phyloP scores from a whole-genome alignment of 2,888 invertebrate genomes.

The Hyles lineata region DNA sequence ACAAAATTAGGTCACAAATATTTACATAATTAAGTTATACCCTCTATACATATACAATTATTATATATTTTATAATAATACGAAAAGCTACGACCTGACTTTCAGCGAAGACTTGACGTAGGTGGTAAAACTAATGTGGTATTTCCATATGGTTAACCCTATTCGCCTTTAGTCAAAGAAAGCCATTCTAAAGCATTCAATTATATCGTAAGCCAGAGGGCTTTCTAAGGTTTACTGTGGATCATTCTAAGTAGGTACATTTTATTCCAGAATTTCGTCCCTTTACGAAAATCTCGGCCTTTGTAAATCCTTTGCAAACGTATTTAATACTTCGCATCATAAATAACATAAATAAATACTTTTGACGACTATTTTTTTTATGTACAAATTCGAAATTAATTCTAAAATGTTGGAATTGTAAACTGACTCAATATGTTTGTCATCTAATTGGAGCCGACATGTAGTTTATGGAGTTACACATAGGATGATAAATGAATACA shows the following conservation, averaged over 20 bases:
- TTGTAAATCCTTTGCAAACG: constrained; percentile 49
- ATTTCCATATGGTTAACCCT: constrained; percentile 35
- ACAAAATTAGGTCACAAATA: too few relatives aligned
- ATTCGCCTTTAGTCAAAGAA: constrained; percentile 31
- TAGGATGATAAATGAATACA: too few relatives aligned
- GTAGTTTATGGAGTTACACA: too few relatives aligned
- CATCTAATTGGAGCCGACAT: too few relatives aligned
- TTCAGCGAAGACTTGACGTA: neutral
- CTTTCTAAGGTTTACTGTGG: constrained; percentile 41
- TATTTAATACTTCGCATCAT: constrained; percentile 40
- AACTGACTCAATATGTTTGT: too few relatives aligned
- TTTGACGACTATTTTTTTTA: neutral
- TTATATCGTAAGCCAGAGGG: constrained; percentile 37
- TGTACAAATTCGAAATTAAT: neutral
- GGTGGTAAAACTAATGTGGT: constrained; percentile 7
- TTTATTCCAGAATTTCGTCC: constrained; percentile 49
- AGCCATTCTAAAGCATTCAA: constrained; percentile 37
- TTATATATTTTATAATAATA: too few relatives aligned
- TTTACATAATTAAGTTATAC: too few relatives aligned
- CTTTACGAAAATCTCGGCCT: constrained; percentile 46
- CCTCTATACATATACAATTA: too few relatives aligned
- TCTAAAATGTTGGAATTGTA: too few relatives aligned
- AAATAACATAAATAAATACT: constrained; percentile 33
- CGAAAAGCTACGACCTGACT: too few relatives aligned
- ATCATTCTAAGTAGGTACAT: constrained; percentile 41